A percentile compares a stretch with the other conserved stretches of the same genome.
Conservation (phyloP, 2,888 invertebrate genomes). For the Polymixis lichenea region DNA sequence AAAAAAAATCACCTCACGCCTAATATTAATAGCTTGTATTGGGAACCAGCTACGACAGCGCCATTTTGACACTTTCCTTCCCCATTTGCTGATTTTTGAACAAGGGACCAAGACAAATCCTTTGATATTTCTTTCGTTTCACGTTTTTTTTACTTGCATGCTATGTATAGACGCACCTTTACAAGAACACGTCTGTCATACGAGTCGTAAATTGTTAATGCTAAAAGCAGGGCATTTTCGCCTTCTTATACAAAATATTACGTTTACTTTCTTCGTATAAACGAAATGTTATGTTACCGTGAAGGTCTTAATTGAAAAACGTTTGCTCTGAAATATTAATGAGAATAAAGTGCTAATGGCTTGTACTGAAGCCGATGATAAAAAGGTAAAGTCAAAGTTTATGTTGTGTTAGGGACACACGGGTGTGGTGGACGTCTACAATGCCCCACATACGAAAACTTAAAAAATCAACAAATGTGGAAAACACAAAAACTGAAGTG, state of each 20-base stretch:
- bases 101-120: neutral
- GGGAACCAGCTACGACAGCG: too few species aligned
- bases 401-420: slow-evolving; percentile 2
- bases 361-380: slow-evolving; percentile 22
- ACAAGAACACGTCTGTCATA: slow-evolving; percentile 17
- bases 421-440: too few species aligned
- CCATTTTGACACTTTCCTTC: too few species aligned
- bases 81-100: too few species aligned
- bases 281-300: slow-evolving; percentile 19
- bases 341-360: slow-evolving; percentile 43
- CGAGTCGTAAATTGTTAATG: slow-evolving; percentile 25
- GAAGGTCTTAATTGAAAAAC: slow-evolving; percentile 42
- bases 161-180: neutral
- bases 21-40: too few species aligned
- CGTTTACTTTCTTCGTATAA: slow-evolving; percentile 4
- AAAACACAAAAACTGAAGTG: too few species aligned
- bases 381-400: slow-evolving; percentile 24
- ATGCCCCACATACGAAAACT: too few species aligned
- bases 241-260: slow-evolving; percentile 14
- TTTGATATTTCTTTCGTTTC: neutral
- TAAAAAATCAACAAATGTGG: too few species aligned
- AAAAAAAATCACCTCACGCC: too few species aligned
- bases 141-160: too few species aligned
- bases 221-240: slow-evolving; percentile 43
- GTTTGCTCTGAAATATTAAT: slow-evolving; percentile 46